Percentiles rank a stretch among this genome's conserved stretches.
These are phyloP conservation scores for Caenorhabditis parvicauda DNA, from an alignment of 2,888 invertebrate genomes.

Conservation along the genomic window DNA sequence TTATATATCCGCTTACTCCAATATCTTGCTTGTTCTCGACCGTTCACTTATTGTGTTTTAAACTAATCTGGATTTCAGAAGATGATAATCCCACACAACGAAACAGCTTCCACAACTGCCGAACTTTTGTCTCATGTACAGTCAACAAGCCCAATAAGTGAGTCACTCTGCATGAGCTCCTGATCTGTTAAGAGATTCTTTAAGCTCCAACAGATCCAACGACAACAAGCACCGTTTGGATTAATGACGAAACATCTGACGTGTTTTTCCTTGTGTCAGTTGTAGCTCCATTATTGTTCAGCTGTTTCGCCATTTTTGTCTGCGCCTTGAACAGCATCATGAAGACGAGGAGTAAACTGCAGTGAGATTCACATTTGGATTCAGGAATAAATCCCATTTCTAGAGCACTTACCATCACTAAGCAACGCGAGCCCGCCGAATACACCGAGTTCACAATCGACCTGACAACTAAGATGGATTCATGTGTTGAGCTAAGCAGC, in stretches of 20 bases:
- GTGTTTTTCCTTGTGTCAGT: conserved; percentile 42
- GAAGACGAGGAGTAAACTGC: conserved; percentile 36
- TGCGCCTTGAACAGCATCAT: conserved; percentile 42
- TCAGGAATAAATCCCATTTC: not conserved
- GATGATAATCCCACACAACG: no score
- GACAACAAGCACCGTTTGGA: not conserved
- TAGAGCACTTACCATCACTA: conserved; percentile 25
- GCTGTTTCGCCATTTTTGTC: conserved; percentile 47
- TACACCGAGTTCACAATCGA: conserved; percentile 41
- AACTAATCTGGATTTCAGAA: no score
- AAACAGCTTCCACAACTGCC: no score
- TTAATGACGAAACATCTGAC: conserved; percentile 35
- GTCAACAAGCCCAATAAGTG: no score
- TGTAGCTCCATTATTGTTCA: conserved; percentile 41
- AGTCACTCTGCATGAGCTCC: no score
- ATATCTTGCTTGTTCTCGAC: no score
- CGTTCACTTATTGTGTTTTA: no score
- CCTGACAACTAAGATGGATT: conserved; percentile 42
- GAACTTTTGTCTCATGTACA: no score
- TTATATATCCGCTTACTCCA: no score
- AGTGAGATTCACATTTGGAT: conserved; percentile 15
- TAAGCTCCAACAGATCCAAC: not conserved
- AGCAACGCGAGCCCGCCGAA: conserved; percentile 27
- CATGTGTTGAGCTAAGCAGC: conserved; percentile 43
- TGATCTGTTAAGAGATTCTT: no score